Evolutionary conservation across 1,140 invertebrate genomes (phyloP), one percentile per base, ranked within the genome.

Genomic region (Pseudomyrmex dendroicus): DNA sequence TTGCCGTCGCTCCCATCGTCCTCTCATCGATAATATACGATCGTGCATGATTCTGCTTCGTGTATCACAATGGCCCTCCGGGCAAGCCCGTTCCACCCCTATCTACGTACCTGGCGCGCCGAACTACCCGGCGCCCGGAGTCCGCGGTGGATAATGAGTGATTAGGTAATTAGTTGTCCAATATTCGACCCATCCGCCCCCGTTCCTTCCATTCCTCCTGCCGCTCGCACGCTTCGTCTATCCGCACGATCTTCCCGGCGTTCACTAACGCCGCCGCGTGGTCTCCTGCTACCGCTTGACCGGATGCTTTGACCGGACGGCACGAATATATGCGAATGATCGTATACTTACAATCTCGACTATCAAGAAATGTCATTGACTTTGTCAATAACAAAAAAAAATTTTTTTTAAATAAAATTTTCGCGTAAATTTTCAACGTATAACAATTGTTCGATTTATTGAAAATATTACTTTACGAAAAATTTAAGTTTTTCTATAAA

Each of bases 131-230:
- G 82, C 84, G 76, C 76, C 76, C 82, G 83, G 62, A 82, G 82
- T 84, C 87, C 90, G 87, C 70, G 90, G 64, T 88, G 89, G 90
- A 91, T 91, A 91, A 91, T 91, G 90, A 91, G 85, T 89, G 90
- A 91, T 91, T 91, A 91, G 90, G 90, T 91, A 90, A 91, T 91
- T 91, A 91, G 90, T 91, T 91, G 90, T 87, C 90, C 90, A 91
- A 91, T 91, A 91, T 90, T 90, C 90, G 73, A 76, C 66, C 77
- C 84, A 76, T 83, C 87, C 83, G 61, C 50, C 85, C 50, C 85
- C 48, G 54, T 48, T 44, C 66, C 15, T 73, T 68, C 70, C 59
- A 17, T 3, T 1, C 44, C 54, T 7, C 44, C 20, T 46, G 15
- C 48, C 52, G 9, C 50, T 59, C 22, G 1, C 25, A 17, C 20